Base-by-base conservation (phyloP, 2,888 invertebrate species). In the Epiblema foenella region DNA sequence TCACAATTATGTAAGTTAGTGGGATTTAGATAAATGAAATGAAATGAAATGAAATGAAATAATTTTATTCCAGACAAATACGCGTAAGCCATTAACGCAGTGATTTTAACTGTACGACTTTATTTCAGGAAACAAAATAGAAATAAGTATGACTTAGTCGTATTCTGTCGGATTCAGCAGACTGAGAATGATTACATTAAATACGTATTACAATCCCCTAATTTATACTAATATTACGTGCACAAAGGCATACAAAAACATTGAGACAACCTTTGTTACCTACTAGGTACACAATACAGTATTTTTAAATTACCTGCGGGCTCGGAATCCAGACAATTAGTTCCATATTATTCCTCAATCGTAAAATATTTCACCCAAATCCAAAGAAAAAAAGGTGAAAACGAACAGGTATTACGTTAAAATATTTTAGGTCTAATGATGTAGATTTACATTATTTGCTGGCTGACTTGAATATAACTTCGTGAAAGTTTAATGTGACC, bases 361-460 rank as follows among this genome's bases (percentile, higher is more conserved):
- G 65, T 65, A 49, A 65, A 60, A 70, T 70, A 70, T 65, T 60
- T 54, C 5, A 54, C 46, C 65, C 20, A 54, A 60, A 65, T 65
- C 58, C 64, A 51, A 65, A 42, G 58, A 54, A 42, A 51, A 60
- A 54, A 59, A 70, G 65, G 69, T 39, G 58, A 70, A 65, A 70
- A 59, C 42, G 52, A 64, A 52, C 65, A 54, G 52, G 37, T 42
- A 58, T 59, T 65, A 46, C 51, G 17, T 17, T 59, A 46, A 65
- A 70, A 70, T 54, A 52, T 65, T 70, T 70, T 59, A 54, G 33
- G 46, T 49, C 51, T 65, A 52, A 59, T 60, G 59, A 37, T 46
- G 20, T 52, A 65, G 65, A 70, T 59, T 70, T 70, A 70, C 65
- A 65, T 54, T 65, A 59, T 70, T 70, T 65, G 39, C 58, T 65